A percentile compares a stretch with the other conserved stretches of the same genome.
phyloP scores from a whole-genome alignment of 2,113 vertebrate genomes.

The Python bivittatus region DNA sequence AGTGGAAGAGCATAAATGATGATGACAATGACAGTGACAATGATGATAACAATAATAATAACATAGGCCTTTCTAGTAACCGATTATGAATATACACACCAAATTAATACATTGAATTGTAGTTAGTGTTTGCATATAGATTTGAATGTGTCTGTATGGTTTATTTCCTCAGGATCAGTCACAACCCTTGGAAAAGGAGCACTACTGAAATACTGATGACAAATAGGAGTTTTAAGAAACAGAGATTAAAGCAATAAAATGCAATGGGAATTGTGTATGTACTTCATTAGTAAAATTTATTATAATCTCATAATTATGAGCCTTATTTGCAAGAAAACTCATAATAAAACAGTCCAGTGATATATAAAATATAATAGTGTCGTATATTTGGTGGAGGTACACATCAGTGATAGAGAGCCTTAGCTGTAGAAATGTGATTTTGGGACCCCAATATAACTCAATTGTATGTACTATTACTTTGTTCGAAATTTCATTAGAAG shows the following conservation, averaged over 20 bases:
- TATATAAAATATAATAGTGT: too few relatives aligned
- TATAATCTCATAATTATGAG: too few relatives aligned
- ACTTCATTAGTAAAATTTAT: too few relatives aligned
- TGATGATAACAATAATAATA: neutral
- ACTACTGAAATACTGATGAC: constrained; percentile 39
- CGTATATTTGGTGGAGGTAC: too few relatives aligned
- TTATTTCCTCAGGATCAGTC: constrained; percentile 54
- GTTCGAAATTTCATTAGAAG: constrained; percentile 60
- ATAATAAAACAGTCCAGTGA: too few relatives aligned
- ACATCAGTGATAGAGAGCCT: too few relatives aligned
- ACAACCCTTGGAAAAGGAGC: constrained; percentile 41
- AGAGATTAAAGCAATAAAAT: constrained; percentile 58
- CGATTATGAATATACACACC: neutral
- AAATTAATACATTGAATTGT: neutral
- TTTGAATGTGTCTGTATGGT: constrained; percentile 44
- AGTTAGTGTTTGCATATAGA: neutral
- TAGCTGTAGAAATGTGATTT: too few relatives aligned
- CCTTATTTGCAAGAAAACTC: too few relatives aligned
- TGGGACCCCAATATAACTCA: too few relatives aligned
- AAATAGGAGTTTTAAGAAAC: constrained; percentile 33
- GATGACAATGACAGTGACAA: neutral
- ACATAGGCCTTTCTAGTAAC: neutral
- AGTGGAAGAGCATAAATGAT: neutral
- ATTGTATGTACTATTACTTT: constrained; percentile 57
- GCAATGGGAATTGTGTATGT: constrained; percentile 51